Conservation (phyloP, 2,797 vertebrate species). For the Alfaro cultratus region DNA sequence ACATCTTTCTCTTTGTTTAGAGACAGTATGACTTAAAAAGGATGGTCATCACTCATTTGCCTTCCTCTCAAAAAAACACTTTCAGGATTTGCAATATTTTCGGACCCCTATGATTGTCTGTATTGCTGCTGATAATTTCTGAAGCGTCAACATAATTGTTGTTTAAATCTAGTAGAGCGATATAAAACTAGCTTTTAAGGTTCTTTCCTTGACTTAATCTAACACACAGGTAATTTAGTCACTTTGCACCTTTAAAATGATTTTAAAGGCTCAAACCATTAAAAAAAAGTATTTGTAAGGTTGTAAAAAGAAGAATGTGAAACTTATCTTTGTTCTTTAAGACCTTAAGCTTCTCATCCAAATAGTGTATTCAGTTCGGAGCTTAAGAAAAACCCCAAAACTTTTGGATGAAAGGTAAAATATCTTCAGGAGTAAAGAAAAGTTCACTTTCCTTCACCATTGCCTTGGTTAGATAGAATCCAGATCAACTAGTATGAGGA, state of each 20-base stretch:
- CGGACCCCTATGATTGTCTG: conserved; percentile 22
- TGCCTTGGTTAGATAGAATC: background rate
- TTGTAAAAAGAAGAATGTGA: background rate
- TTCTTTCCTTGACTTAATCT: conserved; percentile 35
- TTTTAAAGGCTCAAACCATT: conserved; percentile 23
- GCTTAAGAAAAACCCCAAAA: background rate
- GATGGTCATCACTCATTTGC: background rate
- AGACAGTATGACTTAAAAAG: background rate
- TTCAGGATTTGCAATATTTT: background rate
- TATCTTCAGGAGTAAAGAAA: background rate
- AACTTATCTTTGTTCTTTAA: background rate
- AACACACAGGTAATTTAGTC: conserved; percentile 30
- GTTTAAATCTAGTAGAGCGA: conserved; percentile 38
- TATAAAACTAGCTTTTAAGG: conserved; percentile 38
- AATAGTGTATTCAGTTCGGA: background rate
- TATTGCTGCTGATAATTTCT: conserved; percentile 37
- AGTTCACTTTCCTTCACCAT: background rate
- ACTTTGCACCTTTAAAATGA: conserved; percentile 21
- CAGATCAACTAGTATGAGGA: background rate
- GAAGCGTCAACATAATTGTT: conserved; percentile 43
- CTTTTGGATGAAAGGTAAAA: background rate
- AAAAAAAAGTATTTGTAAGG: conserved; percentile 14
- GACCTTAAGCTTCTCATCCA: background rate
- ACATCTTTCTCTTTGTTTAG: background rate
- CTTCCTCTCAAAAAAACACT: too few relatives aligned